Evolutionary conservation across 2,888 invertebrate species (phyloP), one percentile per base, ranked within the genome.

Genomic region (Polia nebulosa): DNA sequence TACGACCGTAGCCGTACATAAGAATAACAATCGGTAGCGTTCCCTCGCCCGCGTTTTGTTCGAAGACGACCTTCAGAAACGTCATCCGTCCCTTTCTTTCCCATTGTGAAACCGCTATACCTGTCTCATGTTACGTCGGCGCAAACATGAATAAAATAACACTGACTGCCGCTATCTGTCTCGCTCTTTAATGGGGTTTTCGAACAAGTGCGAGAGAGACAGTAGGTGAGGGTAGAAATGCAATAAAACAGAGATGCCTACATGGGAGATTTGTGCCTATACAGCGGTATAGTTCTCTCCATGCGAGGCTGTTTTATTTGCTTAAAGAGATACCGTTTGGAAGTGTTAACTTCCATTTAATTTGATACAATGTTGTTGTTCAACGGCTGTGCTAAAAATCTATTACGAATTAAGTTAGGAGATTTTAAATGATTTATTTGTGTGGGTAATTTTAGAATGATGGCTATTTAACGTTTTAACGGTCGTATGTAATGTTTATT

Each of bases 111-210:
- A 81, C 82, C 74, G 82, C 83, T 92, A 86, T 85, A 80, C 79
- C 92, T 87, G 87, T 93, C 92, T 91, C 88, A 67, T 74, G 85
- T 87, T 70, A 79, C 70, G 47, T 88, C 88, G 88, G 87, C 87
- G 85, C 87, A 85, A 90, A 89, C 91, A 91, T 93, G 91, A 93
- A 94, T 93, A 93, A 94, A 92, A 91, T 90, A 93, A 91, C 86
- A 87, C 87, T 85, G 87, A 87, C 87, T 87, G 86, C 82, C 84
- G 83, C 87, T 90, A 89, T 83, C 91, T 85, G 86, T 92, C 93
- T 89, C 90, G 67, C 88, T 94, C 91, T 64, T 63, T 76, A 79
- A 65, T 57, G 69, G 52, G 70, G 76, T 73, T 73, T 78, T 76
- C 57, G 68, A 68, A 67, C 74, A 79, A 62, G 90, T 75, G 72